These are phyloP conservation scores for Tipula lateralis DNA, from an alignment of 2,888 invertebrate genomes.

Conservation along the genomic window DNA sequence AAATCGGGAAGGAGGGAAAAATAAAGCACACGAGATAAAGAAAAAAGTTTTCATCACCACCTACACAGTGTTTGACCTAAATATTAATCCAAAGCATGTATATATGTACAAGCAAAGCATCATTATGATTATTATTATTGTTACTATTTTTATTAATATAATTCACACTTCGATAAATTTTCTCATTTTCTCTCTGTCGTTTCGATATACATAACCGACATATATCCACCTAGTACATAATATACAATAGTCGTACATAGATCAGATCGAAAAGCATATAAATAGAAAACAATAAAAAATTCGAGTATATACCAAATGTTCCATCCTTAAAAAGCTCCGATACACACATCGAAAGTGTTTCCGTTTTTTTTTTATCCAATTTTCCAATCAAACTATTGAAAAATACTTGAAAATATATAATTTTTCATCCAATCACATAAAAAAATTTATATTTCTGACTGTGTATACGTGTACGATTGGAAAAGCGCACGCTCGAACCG, in stretches of 20 bases:
- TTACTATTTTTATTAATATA: neutral
- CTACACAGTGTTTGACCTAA: neutral
- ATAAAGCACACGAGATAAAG: neutral
- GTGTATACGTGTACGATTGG: neutral
- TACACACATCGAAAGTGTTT: neutral
- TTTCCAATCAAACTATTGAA: slow-evolving; percentile 26
- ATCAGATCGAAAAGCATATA: neutral
- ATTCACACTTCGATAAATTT: neutral
- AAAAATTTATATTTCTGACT: neutral
- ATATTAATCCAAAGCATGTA: neutral
- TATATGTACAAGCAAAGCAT: neutral
- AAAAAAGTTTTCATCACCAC: neutral
- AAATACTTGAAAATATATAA: slow-evolving; percentile 13
- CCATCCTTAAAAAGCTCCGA: neutral
- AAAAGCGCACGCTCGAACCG: slow-evolving; percentile 30
- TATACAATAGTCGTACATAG: neutral
- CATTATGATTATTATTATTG: neutral
- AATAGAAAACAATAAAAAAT: neutral
- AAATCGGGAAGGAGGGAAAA: too few species aligned
- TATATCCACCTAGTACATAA: neutral
- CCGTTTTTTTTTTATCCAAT: neutral
- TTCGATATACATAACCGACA: neutral
- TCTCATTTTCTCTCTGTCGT: neutral
- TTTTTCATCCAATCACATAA: slow-evolving; percentile 27
- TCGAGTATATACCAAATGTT: neutral